phyloP scores from a whole-genome alignment of 2,113 vertebrate genomes.

The Neolamprologus brichardi region DNA sequence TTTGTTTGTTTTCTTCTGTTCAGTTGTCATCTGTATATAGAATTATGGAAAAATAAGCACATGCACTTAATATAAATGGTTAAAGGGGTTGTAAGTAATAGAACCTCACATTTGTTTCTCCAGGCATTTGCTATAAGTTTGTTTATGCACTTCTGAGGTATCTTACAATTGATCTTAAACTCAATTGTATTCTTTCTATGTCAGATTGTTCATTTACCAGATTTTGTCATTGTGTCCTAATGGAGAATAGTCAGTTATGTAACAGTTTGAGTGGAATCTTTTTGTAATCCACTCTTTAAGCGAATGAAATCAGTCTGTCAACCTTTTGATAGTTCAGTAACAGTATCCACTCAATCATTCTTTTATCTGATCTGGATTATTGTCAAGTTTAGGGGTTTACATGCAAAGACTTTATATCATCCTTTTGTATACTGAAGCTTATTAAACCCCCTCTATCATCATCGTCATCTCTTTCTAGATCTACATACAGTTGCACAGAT shows the following conservation, averaged over 20 bases:
- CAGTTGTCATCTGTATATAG: neutral
- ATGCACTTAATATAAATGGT: neutral
- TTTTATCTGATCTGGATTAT: neutral
- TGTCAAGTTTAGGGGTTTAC: conserved; percentile 3
- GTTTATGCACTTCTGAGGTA: neutral
- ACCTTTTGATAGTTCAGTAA: neutral
- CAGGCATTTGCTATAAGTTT: neutral
- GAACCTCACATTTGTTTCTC: neutral
- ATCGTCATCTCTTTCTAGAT: neutral
- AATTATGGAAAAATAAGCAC: neutral
- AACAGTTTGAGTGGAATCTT: neutral
- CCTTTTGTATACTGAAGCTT: neutral
- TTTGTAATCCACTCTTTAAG: neutral
- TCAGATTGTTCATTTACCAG: neutral
- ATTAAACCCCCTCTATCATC: neutral
- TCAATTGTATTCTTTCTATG: neutral
- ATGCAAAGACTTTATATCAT: conserved; percentile 26
- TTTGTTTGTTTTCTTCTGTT: neutral
- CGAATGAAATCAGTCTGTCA: neutral
- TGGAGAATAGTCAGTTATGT: neutral
- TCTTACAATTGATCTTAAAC: neutral
- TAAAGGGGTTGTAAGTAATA: neutral
- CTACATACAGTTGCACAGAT: conserved; percentile 27
- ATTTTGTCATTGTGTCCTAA: neutral
- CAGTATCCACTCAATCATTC: neutral